These are phyloP conservation scores for Ophioninae sp. DNA, from an alignment of 2,888 invertebrate species.

Conservation along the genomic window DNA sequence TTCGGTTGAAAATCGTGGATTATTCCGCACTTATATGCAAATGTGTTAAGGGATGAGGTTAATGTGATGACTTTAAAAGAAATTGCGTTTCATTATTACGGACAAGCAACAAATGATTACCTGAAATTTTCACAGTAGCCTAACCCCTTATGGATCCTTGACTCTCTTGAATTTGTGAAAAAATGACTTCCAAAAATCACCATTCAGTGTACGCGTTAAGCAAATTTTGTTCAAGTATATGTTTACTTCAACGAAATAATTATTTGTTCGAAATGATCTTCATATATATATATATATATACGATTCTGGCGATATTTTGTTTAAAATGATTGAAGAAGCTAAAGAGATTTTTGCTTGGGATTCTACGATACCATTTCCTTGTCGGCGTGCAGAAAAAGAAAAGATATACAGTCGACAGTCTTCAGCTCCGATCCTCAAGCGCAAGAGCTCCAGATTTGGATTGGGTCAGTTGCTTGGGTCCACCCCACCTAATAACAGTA, in stretches of 20 bases:
- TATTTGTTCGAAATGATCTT: background rate
- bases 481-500: slow-evolving; percentile 83
- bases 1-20: too few relatives aligned
- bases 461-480: slow-evolving; percentile 91
- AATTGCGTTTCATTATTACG: too few relatives aligned
- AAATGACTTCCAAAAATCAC: background rate
- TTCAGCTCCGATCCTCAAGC: slow-evolving; percentile 96
- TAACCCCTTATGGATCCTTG: too few relatives aligned
- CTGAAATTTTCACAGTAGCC: too few relatives aligned
- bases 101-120: too few relatives aligned
- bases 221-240: background rate
- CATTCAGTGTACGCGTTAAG: background rate
- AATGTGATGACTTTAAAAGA: too few relatives aligned
- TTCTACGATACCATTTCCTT: slow-evolving; percentile 17
- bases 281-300: slow-evolving; percentile 8
- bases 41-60: too few relatives aligned
- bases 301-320: slow-evolving; percentile 38
- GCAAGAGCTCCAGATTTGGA: slow-evolving; percentile 95
- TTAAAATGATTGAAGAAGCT: background rate
- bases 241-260: background rate
- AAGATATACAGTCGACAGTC: slow-evolving; percentile 95
- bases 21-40: too few relatives aligned
- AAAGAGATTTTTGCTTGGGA: slow-evolving; percentile 34
- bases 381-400: slow-evolving; percentile 86
- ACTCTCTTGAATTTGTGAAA: background rate